Evolutionary conservation across 2,888 invertebrate genomes (phyloP).

Genomic region (Heliconius sara): DNA sequence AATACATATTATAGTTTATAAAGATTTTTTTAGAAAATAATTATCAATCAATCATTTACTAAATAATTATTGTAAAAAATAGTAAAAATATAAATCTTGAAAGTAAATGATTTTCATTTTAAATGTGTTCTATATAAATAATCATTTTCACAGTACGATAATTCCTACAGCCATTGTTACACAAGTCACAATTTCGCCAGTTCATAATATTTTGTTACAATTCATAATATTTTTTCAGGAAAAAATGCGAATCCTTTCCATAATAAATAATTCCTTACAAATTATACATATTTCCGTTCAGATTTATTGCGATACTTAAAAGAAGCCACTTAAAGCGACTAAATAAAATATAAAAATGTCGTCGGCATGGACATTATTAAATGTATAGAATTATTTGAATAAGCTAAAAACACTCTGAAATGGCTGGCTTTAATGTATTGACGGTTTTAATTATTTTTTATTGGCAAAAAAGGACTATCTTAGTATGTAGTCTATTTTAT

Average conservation of each 20-base stretch:
- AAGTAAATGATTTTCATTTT: neutral
- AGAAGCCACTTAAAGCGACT: slow-evolving; percentile 17
- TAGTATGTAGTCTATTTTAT: too few species aligned
- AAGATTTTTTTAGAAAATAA: too few species aligned
- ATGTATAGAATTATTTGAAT: slow-evolving; percentile 20
- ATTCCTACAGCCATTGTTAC: neutral
- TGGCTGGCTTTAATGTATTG: slow-evolving; percentile 12
- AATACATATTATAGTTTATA: too few species aligned
- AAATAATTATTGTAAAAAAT: too few species aligned
- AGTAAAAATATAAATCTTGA: too few species aligned
- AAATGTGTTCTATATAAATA: neutral
- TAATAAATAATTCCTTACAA: slow-evolving; percentile 11
- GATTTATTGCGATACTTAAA: slow-evolving; percentile 23
- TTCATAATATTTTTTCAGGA: neutral
- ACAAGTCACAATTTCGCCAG: neutral
- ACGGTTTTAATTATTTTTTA: neutral
- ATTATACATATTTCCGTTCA: slow-evolving; percentile 3
- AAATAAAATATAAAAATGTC: slow-evolving; percentile 23
- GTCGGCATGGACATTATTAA: slow-evolving; percentile 13
- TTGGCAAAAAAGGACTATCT: too few species aligned
- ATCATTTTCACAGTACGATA: neutral
- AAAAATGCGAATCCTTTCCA: neutral
- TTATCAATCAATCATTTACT: neutral
- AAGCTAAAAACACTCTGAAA: slow-evolving; percentile 5
- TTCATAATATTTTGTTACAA: neutral